Conservation (phyloP, 2,113 vertebrate species). For the Cinclus cinclus region DNA sequence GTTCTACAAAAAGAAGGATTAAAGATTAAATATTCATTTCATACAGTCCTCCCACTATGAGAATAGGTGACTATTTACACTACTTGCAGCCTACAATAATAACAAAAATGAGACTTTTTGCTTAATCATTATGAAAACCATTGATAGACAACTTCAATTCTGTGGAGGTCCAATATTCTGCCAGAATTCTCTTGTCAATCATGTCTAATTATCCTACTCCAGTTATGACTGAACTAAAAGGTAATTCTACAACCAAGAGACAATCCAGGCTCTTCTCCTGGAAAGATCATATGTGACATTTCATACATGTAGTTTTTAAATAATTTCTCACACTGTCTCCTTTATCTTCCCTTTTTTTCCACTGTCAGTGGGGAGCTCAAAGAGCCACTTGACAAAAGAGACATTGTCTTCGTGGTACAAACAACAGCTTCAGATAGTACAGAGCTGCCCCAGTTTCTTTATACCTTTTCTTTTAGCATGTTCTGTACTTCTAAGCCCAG, state of each 20-base stretch:
- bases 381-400: neutral
- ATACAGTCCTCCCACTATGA: neutral
- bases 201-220: neutral
- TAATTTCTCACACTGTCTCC: neutral
- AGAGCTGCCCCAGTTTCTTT: neutral
- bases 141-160: neutral
- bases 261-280: neutral
- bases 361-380: neutral
- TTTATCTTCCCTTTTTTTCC: neutral
- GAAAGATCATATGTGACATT: neutral
- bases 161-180: neutral
- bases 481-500: neutral
- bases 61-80: neutral
- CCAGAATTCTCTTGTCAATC: neutral
- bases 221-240: neutral
- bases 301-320: neutral
- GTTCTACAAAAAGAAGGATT: slow-evolving; percentile 78
- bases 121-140: neutral
- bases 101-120: neutral
- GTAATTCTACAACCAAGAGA: neutral
- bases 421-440: neutral
- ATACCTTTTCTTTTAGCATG: neutral
- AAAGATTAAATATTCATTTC: neutral
- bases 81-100: neutral
- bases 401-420: neutral